Percentiles rank a stretch among this genome's conserved stretches.
These are phyloP conservation scores for Ethmia dodecea DNA, from an alignment of 2,888 invertebrate species.

Conservation along the genomic window DNA sequence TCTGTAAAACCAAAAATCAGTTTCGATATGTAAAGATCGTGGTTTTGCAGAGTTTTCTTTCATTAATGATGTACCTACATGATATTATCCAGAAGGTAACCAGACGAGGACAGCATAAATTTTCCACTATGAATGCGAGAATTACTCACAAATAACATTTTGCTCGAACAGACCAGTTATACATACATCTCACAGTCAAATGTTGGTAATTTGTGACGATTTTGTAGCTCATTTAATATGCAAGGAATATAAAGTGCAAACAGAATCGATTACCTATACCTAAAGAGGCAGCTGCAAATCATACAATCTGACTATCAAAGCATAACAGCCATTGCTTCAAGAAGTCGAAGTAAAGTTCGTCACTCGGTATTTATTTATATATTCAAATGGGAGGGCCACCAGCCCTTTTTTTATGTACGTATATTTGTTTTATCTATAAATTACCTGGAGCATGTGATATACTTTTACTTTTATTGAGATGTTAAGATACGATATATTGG, in stretches of 20 bases:
- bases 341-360: slow-evolving; percentile 24
- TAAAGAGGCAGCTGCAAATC: slow-evolving; percentile 48
- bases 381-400: slow-evolving; percentile 35
- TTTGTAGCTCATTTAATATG: slow-evolving; percentile 73
- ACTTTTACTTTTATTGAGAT: slow-evolving; percentile 31
- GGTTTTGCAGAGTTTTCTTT: too few relatives aligned
- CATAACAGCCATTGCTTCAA: slow-evolving; percentile 26
- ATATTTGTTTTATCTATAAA: slow-evolving; percentile 58
- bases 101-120: slow-evolving; percentile 21
- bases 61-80: too few relatives aligned
- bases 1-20: too few relatives aligned
- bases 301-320: slow-evolving; percentile 59
- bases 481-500: too few relatives aligned
- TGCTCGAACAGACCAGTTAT: slow-evolving; percentile 35
- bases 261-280: slow-evolving; percentile 35
- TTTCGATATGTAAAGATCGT: too few relatives aligned
- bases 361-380: slow-evolving; percentile 25
- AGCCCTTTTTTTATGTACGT: slow-evolving; percentile 47
- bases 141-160: slow-evolving; percentile 40
- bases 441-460: slow-evolving; percentile 41
- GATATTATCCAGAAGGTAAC: too few relatives aligned
- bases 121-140: slow-evolving; percentile 54
- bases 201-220: slow-evolving; percentile 74
- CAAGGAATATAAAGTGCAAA: slow-evolving; percentile 72
- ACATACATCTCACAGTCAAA: slow-evolving; percentile 74